Conservation (phyloP, 2,113 vertebrate genomes). For the Regulus satrapa region DNA sequence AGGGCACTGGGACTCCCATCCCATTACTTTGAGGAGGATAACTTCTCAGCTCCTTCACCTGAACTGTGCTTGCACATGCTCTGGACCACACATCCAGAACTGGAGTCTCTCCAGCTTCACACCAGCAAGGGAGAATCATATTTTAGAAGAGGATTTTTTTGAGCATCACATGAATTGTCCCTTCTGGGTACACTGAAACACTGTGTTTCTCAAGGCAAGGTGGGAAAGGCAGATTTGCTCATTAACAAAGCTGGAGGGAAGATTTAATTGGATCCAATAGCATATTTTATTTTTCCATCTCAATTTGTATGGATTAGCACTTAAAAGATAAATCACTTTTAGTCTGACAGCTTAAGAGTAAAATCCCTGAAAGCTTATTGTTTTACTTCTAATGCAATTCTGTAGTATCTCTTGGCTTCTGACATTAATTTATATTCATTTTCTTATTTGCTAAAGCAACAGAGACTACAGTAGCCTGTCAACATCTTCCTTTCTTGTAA, state of each 20-base stretch:
- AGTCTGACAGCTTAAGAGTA: slow-evolving; percentile 49
- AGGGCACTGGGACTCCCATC: neutral
- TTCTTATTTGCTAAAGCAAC: slow-evolving; percentile 37
- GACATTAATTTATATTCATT: slow-evolving; percentile 47
- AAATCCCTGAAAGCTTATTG: slow-evolving; percentile 58
- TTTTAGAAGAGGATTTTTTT: neutral
- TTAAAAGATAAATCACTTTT: slow-evolving; percentile 47
- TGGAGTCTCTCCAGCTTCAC: neutral
- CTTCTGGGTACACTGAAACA: neutral
- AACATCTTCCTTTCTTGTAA: slow-evolving; percentile 27
- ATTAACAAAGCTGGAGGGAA: slow-evolving; percentile 23
- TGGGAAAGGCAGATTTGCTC: slow-evolving; percentile 4
- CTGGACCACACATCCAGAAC: neutral
- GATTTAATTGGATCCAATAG: slow-evolving; percentile 34
- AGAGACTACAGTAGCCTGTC: neutral
- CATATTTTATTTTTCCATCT: slow-evolving; percentile 46
- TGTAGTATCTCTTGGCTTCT: slow-evolving; percentile 44
- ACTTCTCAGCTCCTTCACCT: neutral
- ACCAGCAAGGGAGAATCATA: neutral
- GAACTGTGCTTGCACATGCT: rapidly evolving
- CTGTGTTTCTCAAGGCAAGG: neutral
- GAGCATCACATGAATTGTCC: neutral
- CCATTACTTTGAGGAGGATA: neutral
- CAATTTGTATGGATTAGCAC: slow-evolving; percentile 57
- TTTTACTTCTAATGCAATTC: slow-evolving; percentile 34